Evolutionary conservation across 1,140 invertebrate species (phyloP), one percentile per base, ranked within the genome.

Genomic region (Tribolium castaneum): DNA sequence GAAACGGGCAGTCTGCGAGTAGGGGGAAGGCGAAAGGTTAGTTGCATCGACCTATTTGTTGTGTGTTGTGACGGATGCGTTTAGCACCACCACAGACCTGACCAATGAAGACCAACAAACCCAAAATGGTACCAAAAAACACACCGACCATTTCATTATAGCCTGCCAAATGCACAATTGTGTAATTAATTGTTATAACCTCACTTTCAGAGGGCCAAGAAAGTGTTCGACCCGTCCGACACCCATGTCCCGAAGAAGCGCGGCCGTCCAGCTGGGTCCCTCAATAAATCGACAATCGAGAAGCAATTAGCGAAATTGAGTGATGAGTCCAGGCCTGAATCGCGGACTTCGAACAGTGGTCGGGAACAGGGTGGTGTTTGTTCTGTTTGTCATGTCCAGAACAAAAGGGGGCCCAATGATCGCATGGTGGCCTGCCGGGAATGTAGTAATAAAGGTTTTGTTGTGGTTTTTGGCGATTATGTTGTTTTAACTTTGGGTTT

Each of bases 151-250:
- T n/a, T n/a, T n/a, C n/a, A n/a, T n/a, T n/a, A n/a, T n/a, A n/a
- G n/a, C n/a, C n/a, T n/a, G n/a, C n/a, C n/a, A n/a, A n/a, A 19
- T 19, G 16, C 2, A 2, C 16, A 19, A 19, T 19, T 19, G 49
- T 50, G 49, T 30, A 3, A 1, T 1, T 30, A 5, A 50, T 9
- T 50, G 10, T 50, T 16, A 54, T 3, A 54, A 16, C 52, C 13
- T 54, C n/a, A 30, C 12, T 66, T 66, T 70, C 35, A 86, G 86
- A 84, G 84, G 66, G 93, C 92, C 5, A 94, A 93, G 82, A 93
- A 93, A 87, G 93, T 94, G 0, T 94, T 94, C 84, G 93, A 94
- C 86, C 93, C 93, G n/a, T 94, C 93, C 2, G 93, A 94, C 79
- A 93, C 92, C 80, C 91, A 93, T 87, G 85, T 93, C 4, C 92